Evolutionary conservation across 2,113 vertebrate species (phyloP).

Genomic region (Podarcis cretensis): DNA sequence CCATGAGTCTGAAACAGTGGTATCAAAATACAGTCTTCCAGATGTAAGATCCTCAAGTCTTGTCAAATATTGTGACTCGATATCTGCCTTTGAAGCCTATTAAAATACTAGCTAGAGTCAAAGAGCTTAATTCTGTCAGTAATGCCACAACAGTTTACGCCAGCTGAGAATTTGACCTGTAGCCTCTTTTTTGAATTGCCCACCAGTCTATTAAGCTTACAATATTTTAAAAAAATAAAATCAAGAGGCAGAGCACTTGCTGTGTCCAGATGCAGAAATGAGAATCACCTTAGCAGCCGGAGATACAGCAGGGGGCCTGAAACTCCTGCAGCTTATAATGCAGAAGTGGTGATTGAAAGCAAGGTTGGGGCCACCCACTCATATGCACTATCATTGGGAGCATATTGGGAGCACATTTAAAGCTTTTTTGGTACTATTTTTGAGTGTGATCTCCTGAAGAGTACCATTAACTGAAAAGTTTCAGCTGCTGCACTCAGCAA

Average conservation of each 20-base stretch:
- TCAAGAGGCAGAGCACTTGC: not conserved
- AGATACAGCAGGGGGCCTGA: not conserved
- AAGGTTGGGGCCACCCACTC: not conserved
- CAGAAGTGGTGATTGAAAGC: conserved; percentile 4
- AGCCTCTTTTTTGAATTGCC: not conserved
- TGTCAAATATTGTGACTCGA: not conserved
- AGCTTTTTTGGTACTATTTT: not conserved
- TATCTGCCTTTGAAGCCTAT: not conserved
- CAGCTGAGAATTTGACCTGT: not conserved
- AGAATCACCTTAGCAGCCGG: conserved; percentile 8
- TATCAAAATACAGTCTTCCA: not conserved
- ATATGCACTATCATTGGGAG: not conserved
- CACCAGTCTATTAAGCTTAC: not conserved
- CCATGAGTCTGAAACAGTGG: too few species aligned
- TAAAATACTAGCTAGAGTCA: not conserved
- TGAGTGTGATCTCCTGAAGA: not conserved
- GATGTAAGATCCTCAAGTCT: not conserved
- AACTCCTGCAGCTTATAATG: not conserved
- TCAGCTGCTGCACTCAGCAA: not conserved
- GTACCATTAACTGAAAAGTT: not conserved
- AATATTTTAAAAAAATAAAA: not conserved
- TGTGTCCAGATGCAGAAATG: not conserved
- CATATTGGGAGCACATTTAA: conserved; percentile 15
- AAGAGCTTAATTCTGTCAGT: not conserved
- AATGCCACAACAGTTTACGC: not conserved